Conservation (phyloP, 2,888 invertebrate genomes). For the Aphidoletes aphidimyza region DNA sequence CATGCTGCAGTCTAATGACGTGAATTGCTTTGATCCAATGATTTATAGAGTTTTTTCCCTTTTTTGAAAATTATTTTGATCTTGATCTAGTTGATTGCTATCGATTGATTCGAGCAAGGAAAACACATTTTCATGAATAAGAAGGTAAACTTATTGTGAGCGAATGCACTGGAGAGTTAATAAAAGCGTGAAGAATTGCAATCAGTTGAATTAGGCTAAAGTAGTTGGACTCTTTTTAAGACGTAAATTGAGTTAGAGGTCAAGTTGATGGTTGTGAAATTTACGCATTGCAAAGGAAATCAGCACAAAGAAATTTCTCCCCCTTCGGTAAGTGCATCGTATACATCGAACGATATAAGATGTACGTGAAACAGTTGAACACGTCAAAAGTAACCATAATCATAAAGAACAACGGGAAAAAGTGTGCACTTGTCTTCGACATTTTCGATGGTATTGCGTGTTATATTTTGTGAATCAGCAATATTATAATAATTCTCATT, state of each 20-base stretch:
- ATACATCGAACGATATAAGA: not conserved
- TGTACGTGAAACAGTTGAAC: too few species aligned
- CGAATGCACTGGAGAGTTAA: not conserved
- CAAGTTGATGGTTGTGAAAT: conserved; percentile 40
- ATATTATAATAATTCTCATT: conserved; percentile 53
- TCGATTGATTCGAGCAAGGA: not conserved
- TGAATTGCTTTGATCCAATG: conserved; percentile 36
- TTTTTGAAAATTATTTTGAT: not conserved
- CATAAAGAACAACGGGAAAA: not conserved
- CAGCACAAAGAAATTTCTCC: not conserved
- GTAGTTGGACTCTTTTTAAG: not conserved
- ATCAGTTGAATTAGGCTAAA: not conserved
- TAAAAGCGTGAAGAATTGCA: conserved; percentile 33
- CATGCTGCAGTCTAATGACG: too few species aligned
- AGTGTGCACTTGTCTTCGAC: conserved; percentile 26
- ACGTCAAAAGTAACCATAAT: conserved; percentile 46
- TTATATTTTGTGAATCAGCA: conserved; percentile 44
- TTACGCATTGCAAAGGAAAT: not conserved
- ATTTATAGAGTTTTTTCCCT: conserved; percentile 34
- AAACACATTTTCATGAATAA: not conserved
- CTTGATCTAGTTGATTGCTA: not conserved
- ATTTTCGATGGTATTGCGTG: not conserved
- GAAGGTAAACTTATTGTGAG: not conserved
- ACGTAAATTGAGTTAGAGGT: conserved; percentile 49
- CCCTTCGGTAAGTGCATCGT: conserved; percentile 18